These are phyloP conservation scores for Chalcosyrphus nemorum DNA, from an alignment of 2,888 invertebrate genomes.

Conservation along the genomic window DNA sequence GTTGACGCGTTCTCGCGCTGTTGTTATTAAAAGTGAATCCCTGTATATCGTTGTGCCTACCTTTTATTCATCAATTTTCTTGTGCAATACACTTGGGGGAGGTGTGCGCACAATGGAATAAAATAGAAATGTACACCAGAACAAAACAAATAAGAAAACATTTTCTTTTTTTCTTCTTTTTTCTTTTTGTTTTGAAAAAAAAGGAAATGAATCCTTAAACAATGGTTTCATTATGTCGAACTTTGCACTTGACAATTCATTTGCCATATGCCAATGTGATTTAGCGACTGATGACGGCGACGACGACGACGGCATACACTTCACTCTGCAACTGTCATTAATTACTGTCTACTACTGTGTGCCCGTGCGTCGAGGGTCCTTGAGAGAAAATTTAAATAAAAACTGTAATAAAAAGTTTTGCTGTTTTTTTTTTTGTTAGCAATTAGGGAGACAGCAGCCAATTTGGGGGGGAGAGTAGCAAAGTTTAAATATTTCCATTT, in stretches of 20 bases:
- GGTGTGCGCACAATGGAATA: constrained; percentile 28
- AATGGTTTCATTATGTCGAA: constrained; percentile 70
- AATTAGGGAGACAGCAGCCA: no score
- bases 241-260: constrained; percentile 73
- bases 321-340: constrained; percentile 80
- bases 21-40: constrained; percentile 61
- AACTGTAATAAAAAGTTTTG: constrained; percentile 49
- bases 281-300: constrained; percentile 18
- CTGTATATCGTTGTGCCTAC: constrained; percentile 4
- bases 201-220: constrained; percentile 76
- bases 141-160: constrained; percentile 69
- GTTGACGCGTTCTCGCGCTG: constrained; percentile 58
- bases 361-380: constrained; percentile 64
- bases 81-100: constrained; percentile 55
- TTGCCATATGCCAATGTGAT: constrained; percentile 71
- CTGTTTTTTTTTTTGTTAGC: no score
- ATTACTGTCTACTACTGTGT: constrained; percentile 79
- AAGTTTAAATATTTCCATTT: constrained; percentile 15
- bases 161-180: no score
- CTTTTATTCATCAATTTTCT: constrained; percentile 53
- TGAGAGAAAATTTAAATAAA: constrained; percentile 39
- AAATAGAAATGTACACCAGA: constrained; percentile 76
- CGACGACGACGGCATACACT: constrained; percentile 35
- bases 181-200: no score
- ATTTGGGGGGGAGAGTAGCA: not conserved